Evolutionary conservation across 2,888 invertebrate species (phyloP).

Genomic region (Eurytoma californica): DNA sequence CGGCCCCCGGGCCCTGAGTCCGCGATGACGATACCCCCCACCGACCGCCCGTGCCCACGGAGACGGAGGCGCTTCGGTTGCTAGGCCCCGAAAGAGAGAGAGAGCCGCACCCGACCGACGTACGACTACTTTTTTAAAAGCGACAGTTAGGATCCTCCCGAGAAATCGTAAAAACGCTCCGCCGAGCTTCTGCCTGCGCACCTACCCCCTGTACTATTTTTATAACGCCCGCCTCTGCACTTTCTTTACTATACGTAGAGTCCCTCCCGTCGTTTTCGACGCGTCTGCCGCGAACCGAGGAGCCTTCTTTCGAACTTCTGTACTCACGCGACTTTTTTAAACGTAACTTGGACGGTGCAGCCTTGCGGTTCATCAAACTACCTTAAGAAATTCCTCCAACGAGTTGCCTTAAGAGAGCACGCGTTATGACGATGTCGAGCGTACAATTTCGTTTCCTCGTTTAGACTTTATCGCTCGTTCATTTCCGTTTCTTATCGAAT

Average conservation of each 20-base stretch:
- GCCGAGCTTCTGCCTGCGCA: too few relatives aligned
- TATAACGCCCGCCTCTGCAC: too few relatives aligned
- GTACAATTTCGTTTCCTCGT: too few relatives aligned
- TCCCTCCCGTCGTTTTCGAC: constrained; percentile 34
- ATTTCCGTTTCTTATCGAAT: too few relatives aligned
- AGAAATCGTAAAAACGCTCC: too few relatives aligned
- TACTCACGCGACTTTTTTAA: constrained; percentile 16
- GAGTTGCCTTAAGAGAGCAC: constrained; percentile 68
- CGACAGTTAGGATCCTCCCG: too few relatives aligned
- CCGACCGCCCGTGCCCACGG: constrained; percentile 36
- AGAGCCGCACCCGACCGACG: constrained; percentile 8
- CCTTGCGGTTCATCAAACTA: constrained; percentile 73
- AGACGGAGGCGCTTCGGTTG: constrained; percentile 18
- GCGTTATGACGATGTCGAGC: too few relatives aligned
- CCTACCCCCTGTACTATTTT: too few relatives aligned
- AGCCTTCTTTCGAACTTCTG: constrained; percentile 16
- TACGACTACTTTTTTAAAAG: neutral
- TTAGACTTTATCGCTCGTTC: too few relatives aligned
- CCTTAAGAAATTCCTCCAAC: constrained; percentile 69
- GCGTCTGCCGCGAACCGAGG: constrained; percentile 15
- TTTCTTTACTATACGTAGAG: too few relatives aligned
- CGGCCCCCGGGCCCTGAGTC: neutral
- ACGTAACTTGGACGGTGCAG: constrained; percentile 61
- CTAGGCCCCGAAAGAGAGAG: constrained; percentile 22
- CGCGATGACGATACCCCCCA: constrained; percentile 1